phyloP scores from a whole-genome alignment of 2,888 invertebrate species.

The Amiota mariae region DNA sequence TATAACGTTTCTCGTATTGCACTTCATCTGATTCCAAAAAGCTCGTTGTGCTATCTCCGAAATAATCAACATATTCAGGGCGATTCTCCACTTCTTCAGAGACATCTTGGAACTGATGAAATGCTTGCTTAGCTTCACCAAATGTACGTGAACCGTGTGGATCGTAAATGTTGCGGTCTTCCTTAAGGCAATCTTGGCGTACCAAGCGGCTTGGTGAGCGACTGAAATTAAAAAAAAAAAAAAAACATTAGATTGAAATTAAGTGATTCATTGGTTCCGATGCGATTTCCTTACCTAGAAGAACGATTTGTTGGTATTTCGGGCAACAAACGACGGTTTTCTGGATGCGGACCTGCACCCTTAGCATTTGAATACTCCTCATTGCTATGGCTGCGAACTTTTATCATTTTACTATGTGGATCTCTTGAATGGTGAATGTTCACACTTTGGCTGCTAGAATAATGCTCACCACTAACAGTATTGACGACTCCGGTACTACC shows the following conservation, averaged over 20 bases:
- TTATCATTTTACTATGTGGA: constrained; percentile 72
- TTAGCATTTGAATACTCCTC: constrained; percentile 72
- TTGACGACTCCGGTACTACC: constrained; percentile 59
- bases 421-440: constrained; percentile 69
- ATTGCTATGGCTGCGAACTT: constrained; percentile 73
- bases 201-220: constrained; percentile 71
- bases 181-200: constrained; percentile 71
- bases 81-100: constrained; percentile 66
- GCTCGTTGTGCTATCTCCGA: constrained; percentile 63
- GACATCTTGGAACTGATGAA: constrained; percentile 66
- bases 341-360: constrained; percentile 49
- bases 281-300: constrained; percentile 47
- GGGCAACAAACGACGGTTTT: constrained; percentile 68
- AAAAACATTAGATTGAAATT: no score
- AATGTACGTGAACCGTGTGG: constrained; percentile 63
- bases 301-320: constrained; percentile 68
- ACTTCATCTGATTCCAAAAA: constrained; percentile 71
- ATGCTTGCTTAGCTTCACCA: constrained; percentile 71
- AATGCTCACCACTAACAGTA: constrained; percentile 61
- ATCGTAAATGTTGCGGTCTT: constrained; percentile 52
- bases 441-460: constrained; percentile 71
- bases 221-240: constrained; percentile 45
- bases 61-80: constrained; percentile 67
- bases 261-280: background rate
- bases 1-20: constrained; percentile 70